Base-by-base conservation (phyloP, 2,113 vertebrate species). In the Pachycephala philippinensis region DNA sequence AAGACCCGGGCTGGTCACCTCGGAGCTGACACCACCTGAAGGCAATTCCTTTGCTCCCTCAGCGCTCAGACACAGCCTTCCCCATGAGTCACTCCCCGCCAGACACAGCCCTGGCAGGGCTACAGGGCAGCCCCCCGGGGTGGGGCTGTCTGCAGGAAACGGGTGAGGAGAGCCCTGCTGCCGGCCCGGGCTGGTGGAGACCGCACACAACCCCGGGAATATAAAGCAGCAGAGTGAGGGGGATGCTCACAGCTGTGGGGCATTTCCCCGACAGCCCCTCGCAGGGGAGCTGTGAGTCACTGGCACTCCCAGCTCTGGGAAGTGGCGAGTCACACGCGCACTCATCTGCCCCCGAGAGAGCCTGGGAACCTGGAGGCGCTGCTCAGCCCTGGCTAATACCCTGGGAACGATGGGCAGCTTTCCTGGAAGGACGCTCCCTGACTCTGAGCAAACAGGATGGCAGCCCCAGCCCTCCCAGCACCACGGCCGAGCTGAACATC, bases 21-120 rank as follows among this genome's bases (percentile, higher is more conserved):
- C 90, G 26, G 77, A 89, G 97, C 95, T 95, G 97, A 87, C 94
- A 96, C 91, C 98, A 98, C 98, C 98, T 97, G 97, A 97, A 97
- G 95, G 84, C 37, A 81, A 93, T 93, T 91, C 79, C 45, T 79
- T 79, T 77, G 84, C 95, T 96, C 76, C 59, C 97, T 96, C 93
- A 81, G 92, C 30, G 21, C 88, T 94, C 96, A 97, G 97, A 97
- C 97, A 93, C 74, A 85, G 94, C 57, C 97, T 97, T 95, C 92
- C 94, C 91, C 2, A 13, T 98, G 98, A 98, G 97, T 98, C 98
- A 98, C 95, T 87, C 83, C 60, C 88, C 30, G 22, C 90, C 97
- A 98, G 98, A 97, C 95, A 4, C 6, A 93, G 92, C 11, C 26
- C 75, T 98, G 97, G 97, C 97, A 97, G 18, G 9, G 79, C 84